Evolutionary conservation across 2,888 invertebrate genomes (phyloP).

Genomic region (Epirrita christyi): DNA sequence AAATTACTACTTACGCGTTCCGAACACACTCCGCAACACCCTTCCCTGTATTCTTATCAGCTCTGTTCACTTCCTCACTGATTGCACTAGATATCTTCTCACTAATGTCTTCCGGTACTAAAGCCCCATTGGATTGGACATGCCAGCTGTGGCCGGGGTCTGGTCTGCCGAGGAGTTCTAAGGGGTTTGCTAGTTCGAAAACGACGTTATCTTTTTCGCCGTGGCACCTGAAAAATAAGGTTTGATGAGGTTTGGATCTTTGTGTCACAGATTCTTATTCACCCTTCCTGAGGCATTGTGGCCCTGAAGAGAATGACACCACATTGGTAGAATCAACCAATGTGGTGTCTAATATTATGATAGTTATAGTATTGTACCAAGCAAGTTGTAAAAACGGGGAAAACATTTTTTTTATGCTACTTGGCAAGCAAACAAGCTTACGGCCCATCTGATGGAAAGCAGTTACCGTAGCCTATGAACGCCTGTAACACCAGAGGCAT

Average conservation of each 20-base stretch:
- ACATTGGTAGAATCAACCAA: no score
- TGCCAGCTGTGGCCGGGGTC: conserved; percentile 58
- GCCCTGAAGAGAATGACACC: no score
- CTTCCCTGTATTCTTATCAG: conserved; percentile 58
- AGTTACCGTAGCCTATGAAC: no score
- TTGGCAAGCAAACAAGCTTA: no score
- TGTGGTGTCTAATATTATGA: no score
- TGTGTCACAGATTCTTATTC: background rate
- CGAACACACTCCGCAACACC: conserved; percentile 66
- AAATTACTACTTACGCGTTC: conserved; percentile 45
- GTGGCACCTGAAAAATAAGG: conserved; percentile 80
- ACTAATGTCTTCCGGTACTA: conserved; percentile 51
- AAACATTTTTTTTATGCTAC: no score
- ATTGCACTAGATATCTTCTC: conserved; percentile 53
- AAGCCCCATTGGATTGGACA: conserved; percentile 64
- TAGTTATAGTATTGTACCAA: no score
- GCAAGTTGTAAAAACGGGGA: no score
- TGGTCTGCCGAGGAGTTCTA: conserved; percentile 65
- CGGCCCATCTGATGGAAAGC: no score
- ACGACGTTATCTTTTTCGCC: conserved; percentile 87
- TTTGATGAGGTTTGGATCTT: background rate
- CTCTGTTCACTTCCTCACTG: conserved; percentile 51
- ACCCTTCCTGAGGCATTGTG: no score
- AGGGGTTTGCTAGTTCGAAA: conserved; percentile 81
- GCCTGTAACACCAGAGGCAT: no score